Base-by-base conservation (phyloP, 2,888 invertebrate genomes). In the Parnassius mnemosyne region DNA sequence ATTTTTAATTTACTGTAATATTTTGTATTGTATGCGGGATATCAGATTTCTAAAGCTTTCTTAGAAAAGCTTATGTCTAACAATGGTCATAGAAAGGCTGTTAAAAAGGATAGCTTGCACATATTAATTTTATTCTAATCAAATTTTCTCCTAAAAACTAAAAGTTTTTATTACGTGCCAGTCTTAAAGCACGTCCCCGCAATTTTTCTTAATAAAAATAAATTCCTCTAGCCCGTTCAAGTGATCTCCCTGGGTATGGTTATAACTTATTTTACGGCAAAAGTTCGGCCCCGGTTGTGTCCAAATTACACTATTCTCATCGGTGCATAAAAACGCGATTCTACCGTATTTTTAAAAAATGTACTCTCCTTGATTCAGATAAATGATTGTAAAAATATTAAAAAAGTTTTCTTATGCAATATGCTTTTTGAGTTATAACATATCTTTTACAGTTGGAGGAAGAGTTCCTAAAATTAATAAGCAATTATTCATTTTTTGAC, bases 181-280 rank as follows among this genome's bases (percentile, higher is more conserved):
- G 42, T 50, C 62, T 57, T 50, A 65, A 60, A 42, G 44, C 58
- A 62, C 62, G 58, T 62, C 25, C 11, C 66, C 72, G 79, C 81
- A 76, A 87, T 89, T 87, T 88, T 87, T 88, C 87, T 80, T 84
- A 83, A 85, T 87, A 84, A 87, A 87, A 81, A 83, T 84, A 88
- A 86, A 85, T 84, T 86, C 82, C 78, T 77, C 76, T 78, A 76
- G 76, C 73, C 83, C 85, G 70, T 85, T 85, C 84, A 86, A 86
- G 82, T 84, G 87, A 87, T 87, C 87, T 85, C 80, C 75, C 70
- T 71, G 77, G 77, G 83, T 43, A 62, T 57, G 61, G 85, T 87
- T 83, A 82, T 83, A 80, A 83, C 84, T 87, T 85, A 88, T 88
- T 88, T 88, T 89, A 89, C 79, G 84, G 75, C 71, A 60, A 77